phyloP scores from a whole-genome alignment of 2,888 invertebrate genomes.

The Ariolimax columbianus region DNA sequence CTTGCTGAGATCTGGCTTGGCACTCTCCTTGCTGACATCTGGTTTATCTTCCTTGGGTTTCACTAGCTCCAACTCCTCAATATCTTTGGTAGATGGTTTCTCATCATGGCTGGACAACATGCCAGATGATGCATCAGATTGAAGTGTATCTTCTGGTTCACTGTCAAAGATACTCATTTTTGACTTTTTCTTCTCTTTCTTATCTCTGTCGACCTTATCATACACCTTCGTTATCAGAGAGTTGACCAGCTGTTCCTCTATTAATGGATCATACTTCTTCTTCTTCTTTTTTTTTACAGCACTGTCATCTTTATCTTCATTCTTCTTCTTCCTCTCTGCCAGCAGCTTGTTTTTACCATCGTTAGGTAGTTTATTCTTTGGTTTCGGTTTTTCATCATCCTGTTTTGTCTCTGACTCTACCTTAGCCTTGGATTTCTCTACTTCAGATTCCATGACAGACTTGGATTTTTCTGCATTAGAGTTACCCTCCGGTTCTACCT shows the following conservation, averaged over 20 bases:
- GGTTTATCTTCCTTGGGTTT: constrained; percentile 30
- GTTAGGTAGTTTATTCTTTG: not conserved
- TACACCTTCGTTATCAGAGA: constrained; percentile 49
- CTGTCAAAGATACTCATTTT: constrained; percentile 39
- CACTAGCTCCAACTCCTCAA: not conserved
- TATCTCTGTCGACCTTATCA: constrained; percentile 43
- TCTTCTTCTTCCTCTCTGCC: constrained; percentile 40
- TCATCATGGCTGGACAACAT: not conserved
- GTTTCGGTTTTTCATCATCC: not conserved
- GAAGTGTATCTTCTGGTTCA: constrained; percentile 41
- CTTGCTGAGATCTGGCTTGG: no score
- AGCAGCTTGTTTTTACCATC: not conserved
- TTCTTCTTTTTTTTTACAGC: constrained; percentile 48
- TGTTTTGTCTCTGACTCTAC: not conserved
- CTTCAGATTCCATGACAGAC: not conserved
- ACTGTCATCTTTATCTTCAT: constrained; percentile 36
- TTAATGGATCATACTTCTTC: constrained; percentile 49
- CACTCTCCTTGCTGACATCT: not conserved
- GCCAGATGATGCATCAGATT: constrained; percentile 34
- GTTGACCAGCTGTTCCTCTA: constrained; percentile 44
- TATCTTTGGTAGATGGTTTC: constrained; percentile 24
- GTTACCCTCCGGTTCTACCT: not conserved
- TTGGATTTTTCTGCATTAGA: not conserved
- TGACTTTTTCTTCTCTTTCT: constrained; percentile 35
- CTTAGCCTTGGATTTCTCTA: not conserved